Conservation (phyloP, 2,113 vertebrate species). For the Pipra filicauda region DNA sequence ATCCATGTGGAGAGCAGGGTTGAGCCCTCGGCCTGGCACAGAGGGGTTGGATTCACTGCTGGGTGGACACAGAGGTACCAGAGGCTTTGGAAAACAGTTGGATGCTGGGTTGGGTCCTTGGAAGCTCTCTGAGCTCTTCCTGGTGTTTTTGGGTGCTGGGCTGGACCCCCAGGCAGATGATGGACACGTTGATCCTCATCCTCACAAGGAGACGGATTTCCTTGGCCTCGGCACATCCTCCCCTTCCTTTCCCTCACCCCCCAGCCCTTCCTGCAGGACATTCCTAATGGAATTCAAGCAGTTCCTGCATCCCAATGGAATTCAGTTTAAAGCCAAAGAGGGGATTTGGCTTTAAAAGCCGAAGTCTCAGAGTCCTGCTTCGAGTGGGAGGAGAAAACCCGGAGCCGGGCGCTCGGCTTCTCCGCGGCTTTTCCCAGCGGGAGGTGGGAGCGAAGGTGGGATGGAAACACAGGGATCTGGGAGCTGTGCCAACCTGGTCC, state of each 20-base stretch:
- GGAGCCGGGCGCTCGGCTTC: rapidly evolving
- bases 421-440: rapidly evolving
- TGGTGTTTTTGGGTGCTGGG: background rate
- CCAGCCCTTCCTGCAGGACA: background rate
- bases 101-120: background rate
- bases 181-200: background rate
- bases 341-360: background rate
- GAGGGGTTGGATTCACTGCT: background rate
- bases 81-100: background rate
- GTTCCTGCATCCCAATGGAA: background rate
- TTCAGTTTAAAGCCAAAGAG: background rate
- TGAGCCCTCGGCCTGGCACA: rapidly evolving
- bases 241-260: background rate
- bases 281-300: background rate
- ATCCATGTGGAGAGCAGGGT: background rate
- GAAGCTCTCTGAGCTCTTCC: background rate
- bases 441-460: background rate
- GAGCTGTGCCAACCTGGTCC: background rate
- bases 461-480: background rate
- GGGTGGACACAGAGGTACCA: background rate
- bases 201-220: background rate
- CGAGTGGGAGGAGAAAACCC: background rate
- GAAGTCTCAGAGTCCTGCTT: background rate
- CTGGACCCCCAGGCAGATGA: background rate
- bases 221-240: background rate